These are phyloP conservation scores for Acanthosoma haemorrhoidale DNA, from an alignment of 2,888 invertebrate species.

Conservation along the genomic window DNA sequence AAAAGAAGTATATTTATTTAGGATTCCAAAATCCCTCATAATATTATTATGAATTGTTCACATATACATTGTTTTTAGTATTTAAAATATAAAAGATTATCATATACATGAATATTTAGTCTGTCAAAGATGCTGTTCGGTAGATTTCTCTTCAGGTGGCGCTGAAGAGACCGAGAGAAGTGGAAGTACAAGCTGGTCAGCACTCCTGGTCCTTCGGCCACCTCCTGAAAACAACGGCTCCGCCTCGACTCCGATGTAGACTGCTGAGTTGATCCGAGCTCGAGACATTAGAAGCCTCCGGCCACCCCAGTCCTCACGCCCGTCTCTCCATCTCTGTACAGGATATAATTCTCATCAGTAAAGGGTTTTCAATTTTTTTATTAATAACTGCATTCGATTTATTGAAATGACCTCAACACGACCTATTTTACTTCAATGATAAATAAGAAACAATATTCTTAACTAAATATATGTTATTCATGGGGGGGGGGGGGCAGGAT, in stretches of 20 bases:
- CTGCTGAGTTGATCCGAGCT: conserved; percentile 78
- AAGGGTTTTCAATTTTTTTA: not conserved
- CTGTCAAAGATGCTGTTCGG: conserved; percentile 21
- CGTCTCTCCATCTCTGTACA: not conserved
- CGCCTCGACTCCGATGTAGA: conserved; percentile 55
- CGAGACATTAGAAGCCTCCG: conserved; percentile 47
- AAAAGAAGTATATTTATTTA: too few species aligned
- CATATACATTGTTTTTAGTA: too few species aligned
- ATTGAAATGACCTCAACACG: not conserved
- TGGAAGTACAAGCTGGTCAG: conserved; percentile 29
- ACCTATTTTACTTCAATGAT: too few species aligned
- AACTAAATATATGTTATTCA: too few species aligned
- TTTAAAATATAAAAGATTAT: too few species aligned
- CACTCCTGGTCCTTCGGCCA: conserved; percentile 16
- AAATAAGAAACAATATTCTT: too few species aligned
- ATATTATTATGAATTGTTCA: too few species aligned
- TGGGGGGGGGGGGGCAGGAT: too few species aligned
- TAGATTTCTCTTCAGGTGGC: not conserved
- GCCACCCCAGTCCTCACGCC: conserved; percentile 22
- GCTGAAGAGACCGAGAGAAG: conserved; percentile 22
- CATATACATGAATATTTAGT: not conserved
- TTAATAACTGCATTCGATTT: not conserved
- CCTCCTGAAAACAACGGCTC: conserved; percentile 23
- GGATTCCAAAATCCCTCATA: too few species aligned
- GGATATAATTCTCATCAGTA: not conserved